Conservation (phyloP, 2,888 invertebrate species). For the Serripes groenlandicus region DNA sequence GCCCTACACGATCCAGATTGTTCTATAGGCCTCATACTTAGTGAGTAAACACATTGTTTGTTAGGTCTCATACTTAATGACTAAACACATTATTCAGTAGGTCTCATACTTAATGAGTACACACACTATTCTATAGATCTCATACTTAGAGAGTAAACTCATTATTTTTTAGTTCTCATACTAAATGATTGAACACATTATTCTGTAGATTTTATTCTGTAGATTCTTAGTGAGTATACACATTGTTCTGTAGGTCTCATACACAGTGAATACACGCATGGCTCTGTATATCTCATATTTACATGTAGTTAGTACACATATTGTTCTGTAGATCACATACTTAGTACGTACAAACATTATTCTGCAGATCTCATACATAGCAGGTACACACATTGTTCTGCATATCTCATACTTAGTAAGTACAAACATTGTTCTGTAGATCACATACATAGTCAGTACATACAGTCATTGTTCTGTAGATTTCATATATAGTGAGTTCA, state of each 20-base stretch:
- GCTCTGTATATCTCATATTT: constrained; percentile 61
- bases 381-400: constrained; percentile 58
- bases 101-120: too few species aligned
- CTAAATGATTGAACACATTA: too few species aligned
- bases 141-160: constrained; percentile 49
- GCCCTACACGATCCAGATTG: constrained; percentile 53
- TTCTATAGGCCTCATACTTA: constrained; percentile 61
- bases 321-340: not conserved
- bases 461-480: too few species aligned
- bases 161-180: too few species aligned
- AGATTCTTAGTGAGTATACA: too few species aligned
- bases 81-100: too few species aligned
- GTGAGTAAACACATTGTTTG: constrained; percentile 47
- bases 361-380: constrained; percentile 59
- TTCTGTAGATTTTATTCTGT: not conserved
- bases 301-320: too few species aligned
- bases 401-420: constrained; percentile 57
- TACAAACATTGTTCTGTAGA: too few species aligned
- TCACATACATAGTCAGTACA: too few species aligned
- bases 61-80: too few species aligned
- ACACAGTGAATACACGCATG: constrained; percentile 42
- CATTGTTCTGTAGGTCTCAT: constrained; percentile 63
- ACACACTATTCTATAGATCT: constrained; percentile 60
- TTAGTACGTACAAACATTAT: too few species aligned
- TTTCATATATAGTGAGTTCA: too few species aligned